Evolutionary conservation across 1,140 invertebrate species (phyloP).

Genomic region (Chlorops oryzae): DNA sequence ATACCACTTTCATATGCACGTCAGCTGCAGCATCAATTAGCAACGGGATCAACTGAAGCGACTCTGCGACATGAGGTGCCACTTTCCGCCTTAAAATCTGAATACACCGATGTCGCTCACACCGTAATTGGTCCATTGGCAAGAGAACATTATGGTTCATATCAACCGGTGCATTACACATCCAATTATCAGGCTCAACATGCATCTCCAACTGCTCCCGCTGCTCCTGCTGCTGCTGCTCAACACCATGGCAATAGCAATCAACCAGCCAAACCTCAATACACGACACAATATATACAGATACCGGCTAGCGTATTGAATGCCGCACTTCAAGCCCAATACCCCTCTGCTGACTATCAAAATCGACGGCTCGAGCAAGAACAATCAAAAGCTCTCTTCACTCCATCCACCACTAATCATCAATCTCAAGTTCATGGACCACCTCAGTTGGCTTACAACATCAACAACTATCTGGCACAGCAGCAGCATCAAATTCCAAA

Average conservation of each 20-base stretch:
- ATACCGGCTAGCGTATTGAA: slow-evolving; percentile 31
- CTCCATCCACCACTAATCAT: too few species aligned
- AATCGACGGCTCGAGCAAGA: slow-evolving; percentile 28
- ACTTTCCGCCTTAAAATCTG: too few species aligned
- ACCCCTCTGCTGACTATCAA: slow-evolving; percentile 24
- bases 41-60: not conserved
- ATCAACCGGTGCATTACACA: slow-evolving; percentile 29
- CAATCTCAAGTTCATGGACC: too few species aligned
- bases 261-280: not conserved
- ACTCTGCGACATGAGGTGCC: not conserved
- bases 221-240: not conserved
- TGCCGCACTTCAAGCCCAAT: slow-evolving; percentile 31
- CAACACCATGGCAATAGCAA: too few species aligned
- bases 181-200: slow-evolving; percentile 14
- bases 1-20: slow-evolving; percentile 40
- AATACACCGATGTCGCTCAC: not conserved
- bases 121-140: slow-evolving; percentile 26
- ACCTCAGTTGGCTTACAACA: not conserved
- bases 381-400: too few species aligned
- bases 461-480: not conserved
- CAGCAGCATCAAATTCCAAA: not conserved
- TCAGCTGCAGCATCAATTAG: slow-evolving; percentile 32
- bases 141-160: slow-evolving; percentile 31
- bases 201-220: slow-evolving; percentile 15
- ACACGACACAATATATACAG: slow-evolving; percentile 26